Conservation (phyloP, 23 tunicate genomes). For the Aplidium turbinatum region DNA sequence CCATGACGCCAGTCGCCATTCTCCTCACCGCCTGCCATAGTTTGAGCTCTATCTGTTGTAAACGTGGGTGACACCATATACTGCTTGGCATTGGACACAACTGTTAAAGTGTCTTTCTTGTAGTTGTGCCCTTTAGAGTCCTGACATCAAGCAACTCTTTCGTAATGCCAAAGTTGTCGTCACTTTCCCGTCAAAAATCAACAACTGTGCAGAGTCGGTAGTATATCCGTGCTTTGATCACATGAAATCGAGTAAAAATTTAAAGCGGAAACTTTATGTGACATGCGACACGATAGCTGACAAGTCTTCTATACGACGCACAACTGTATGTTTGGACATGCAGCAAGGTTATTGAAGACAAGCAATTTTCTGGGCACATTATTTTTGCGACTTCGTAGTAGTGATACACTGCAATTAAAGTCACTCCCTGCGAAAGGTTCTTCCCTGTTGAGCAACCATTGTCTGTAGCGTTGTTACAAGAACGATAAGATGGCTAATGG, state of each 20-base stretch:
- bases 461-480: no score
- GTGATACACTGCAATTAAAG: constrained; percentile 16
- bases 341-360: neutral
- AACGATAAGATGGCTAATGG: no score
- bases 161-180: constrained; percentile 1
- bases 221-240: constrained; percentile 7
- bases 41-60: constrained; percentile 22
- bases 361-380: constrained; percentile 24
- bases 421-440: constrained; percentile 8
- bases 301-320: constrained; percentile 6
- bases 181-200: constrained; percentile 2
- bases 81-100: constrained; percentile 9
- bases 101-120: constrained; percentile 5
- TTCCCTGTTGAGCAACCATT: constrained; percentile 26
- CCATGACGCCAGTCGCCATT: constrained; percentile 24
- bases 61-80: no score
- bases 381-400: constrained; percentile 7
- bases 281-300: constrained; percentile 6
- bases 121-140: constrained; percentile 14
- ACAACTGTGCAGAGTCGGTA: constrained; percentile 19
- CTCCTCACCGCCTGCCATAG: constrained; percentile 17
- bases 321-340: constrained; percentile 15
- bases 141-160: constrained; percentile 18
- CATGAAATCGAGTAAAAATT: constrained; percentile 8
- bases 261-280: constrained; percentile 16